Evolutionary conservation across 2,797 vertebrate genomes (phyloP), one percentile per base, ranked within the genome.

Genomic region (Lerista edwardsae): DNA sequence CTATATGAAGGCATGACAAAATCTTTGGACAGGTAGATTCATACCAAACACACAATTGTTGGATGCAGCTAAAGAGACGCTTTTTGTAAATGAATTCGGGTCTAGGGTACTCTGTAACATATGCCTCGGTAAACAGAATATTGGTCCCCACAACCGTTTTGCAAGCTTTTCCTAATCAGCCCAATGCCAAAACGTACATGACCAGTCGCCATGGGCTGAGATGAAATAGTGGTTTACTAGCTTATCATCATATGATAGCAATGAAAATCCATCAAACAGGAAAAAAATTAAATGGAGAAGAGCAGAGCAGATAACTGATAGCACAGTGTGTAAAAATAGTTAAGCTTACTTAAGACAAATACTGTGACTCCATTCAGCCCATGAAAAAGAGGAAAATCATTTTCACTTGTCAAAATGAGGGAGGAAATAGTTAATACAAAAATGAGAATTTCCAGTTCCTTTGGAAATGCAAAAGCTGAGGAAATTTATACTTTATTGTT

Each of bases 401-500:
- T 34, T 68, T 67, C 51, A 51, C 41, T 75, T 55, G 44, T 12
- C 69, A 57, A 74, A 84, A 79, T 51, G 6, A 31, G 36, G 64
- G n/a, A 10, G 1, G n/a, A 36, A 79, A 57, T 47, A 61, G 39
- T 57, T 47, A 61, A 55, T 55, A 55, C 14, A 44, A 15, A 34
- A 41, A 79, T 64, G 3, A 55, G 3, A 55, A 80, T 3, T 79
- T 10, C 25, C 39, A 85, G 39, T 1, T 84, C 67, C 84, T 87
- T 34, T 76, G 71, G 75, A 68, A 89, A 12, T 62, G 21, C 85
- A 79, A 0, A 0, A 91, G 51, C 51, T 89, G 57, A 77, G 87
- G n/a, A 81, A 59, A 86, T 68, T n/a, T 86, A 83, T n/a, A 84
- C 17, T 39, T 73, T 29, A 72, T 6, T 84, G 19, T 27, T 64